A percentile compares a stretch with the other conserved stretches of the same genome.
phyloP scores from a whole-genome alignment of 2,888 invertebrate species.

The Drosophila pseudotalamancana region DNA sequence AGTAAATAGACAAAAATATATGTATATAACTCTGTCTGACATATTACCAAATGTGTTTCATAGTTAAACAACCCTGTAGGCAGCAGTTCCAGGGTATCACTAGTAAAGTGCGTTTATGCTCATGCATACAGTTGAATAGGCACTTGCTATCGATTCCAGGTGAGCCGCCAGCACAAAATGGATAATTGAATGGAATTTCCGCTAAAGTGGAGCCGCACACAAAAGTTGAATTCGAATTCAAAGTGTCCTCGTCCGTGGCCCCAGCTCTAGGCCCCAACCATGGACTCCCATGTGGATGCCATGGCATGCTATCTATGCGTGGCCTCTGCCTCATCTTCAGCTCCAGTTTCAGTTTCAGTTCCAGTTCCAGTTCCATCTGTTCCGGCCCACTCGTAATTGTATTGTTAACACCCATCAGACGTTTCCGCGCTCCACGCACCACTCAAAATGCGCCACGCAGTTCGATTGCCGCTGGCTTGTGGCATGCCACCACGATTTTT shows the following conservation, averaged over 20 bases:
- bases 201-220: slow-evolving; percentile 30
- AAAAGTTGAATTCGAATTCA: slow-evolving; percentile 37
- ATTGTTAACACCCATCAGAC: slow-evolving; percentile 28
- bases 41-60: too few relatives aligned
- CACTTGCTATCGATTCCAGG: slow-evolving; percentile 41
- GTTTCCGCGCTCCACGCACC: too few relatives aligned
- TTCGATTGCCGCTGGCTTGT: slow-evolving; percentile 6
- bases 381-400: slow-evolving; percentile 25
- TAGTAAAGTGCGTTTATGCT: not conserved
- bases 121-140: slow-evolving; percentile 9
- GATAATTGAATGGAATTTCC: slow-evolving; percentile 61
- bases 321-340: not conserved
- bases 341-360: too few relatives aligned
- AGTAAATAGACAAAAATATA: too few relatives aligned
- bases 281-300: slow-evolving; percentile 6
- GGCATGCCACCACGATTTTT: slow-evolving; percentile 30
- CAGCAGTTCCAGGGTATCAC: not conserved
- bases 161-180: slow-evolving; percentile 2
- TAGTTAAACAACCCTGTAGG: not conserved
- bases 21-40: too few relatives aligned
- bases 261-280: slow-evolving; percentile 2
- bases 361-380: too few relatives aligned
- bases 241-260: slow-evolving; percentile 12
- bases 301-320: slow-evolving; percentile 17
- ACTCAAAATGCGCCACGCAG: slow-evolving; percentile 4